Conservation (phyloP, 2,888 invertebrate genomes). For the Leistus spinibarbis region DNA sequence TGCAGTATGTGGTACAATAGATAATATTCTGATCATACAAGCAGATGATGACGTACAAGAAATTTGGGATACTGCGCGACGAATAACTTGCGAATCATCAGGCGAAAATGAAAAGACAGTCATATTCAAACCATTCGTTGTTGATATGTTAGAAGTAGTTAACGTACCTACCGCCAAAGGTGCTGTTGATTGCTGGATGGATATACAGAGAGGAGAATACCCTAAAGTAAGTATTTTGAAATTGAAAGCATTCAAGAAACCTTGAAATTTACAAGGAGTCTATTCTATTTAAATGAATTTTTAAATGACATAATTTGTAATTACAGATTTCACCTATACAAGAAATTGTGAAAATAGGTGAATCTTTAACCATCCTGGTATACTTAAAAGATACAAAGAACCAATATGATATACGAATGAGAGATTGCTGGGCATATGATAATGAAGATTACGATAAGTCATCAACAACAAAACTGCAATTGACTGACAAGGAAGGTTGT, state of each 20-base stretch:
- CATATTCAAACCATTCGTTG: constrained; percentile 68
- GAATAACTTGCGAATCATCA: constrained; percentile 60
- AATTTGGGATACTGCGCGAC: constrained; percentile 69
- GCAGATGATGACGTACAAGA: constrained; percentile 71
- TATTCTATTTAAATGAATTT: background rate
- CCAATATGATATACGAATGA: constrained; percentile 70
- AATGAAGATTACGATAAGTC: constrained; percentile 65
- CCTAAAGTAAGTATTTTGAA: constrained; percentile 61
- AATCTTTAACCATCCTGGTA: constrained; percentile 71
- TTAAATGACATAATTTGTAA: background rate
- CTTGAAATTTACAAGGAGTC: background rate
- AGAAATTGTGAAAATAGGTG: constrained; percentile 71
- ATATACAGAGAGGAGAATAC: constrained; percentile 72
- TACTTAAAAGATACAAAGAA: constrained; percentile 69
- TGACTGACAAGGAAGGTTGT: constrained; percentile 71
- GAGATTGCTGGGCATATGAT: constrained; percentile 77
- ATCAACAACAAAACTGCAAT: constrained; percentile 65
- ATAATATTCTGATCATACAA: constrained; percentile 72
- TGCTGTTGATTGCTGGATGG: constrained; percentile 78
- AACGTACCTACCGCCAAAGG: constrained; percentile 69
- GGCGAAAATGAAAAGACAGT: constrained; percentile 53
- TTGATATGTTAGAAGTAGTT: constrained; percentile 49
- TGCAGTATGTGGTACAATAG: constrained; percentile 66
- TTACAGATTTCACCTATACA: constrained; percentile 66
- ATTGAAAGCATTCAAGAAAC: background rate